These are phyloP conservation scores for Lasioglossum vierecki DNA, from an alignment of 2,888 invertebrate species.

Conservation along the genomic window DNA sequence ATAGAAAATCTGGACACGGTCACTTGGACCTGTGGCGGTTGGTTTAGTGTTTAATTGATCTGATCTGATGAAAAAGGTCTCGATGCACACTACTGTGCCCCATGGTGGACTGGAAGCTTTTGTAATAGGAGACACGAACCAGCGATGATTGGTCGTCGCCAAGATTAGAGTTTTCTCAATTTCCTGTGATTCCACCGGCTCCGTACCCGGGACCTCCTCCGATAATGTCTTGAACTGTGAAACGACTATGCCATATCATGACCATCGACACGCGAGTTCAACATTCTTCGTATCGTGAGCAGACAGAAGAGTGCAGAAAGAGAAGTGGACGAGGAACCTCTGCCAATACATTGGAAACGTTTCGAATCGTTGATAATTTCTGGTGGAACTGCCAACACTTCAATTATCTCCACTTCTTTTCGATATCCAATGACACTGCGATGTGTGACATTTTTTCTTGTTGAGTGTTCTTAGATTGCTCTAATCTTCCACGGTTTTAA, in stretches of 20 bases:
- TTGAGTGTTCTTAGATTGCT: no score
- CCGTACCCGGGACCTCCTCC: constrained; percentile 3
- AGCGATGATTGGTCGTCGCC: constrained; percentile 5
- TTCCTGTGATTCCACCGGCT: constrained; percentile 16
- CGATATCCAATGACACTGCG: not conserved
- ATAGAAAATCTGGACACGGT: no score
- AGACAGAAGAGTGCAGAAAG: not conserved
- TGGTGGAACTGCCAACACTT: not conserved
- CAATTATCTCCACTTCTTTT: not conserved
- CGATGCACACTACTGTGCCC: not conserved
- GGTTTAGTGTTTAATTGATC: not conserved
- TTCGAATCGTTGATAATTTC: not conserved
- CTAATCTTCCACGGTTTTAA: no score
- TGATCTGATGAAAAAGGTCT: not conserved
- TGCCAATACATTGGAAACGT: not conserved
- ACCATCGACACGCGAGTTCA: constrained; percentile 13
- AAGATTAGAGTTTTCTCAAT: constrained; percentile 28
- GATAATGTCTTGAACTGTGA: constrained; percentile 35
- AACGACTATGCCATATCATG: constrained; percentile 36
- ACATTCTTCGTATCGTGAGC: constrained; percentile 15
- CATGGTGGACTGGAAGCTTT: not conserved
- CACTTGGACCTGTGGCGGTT: no score
- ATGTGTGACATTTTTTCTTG: no score
- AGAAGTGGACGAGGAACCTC: constrained; percentile 1
- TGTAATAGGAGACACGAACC: not conserved